A percentile compares a stretch with the other conserved stretches of the same genome.
phyloP scores from a whole-genome alignment of 1,140 invertebrate genomes.

The Calycopis cecrops region DNA sequence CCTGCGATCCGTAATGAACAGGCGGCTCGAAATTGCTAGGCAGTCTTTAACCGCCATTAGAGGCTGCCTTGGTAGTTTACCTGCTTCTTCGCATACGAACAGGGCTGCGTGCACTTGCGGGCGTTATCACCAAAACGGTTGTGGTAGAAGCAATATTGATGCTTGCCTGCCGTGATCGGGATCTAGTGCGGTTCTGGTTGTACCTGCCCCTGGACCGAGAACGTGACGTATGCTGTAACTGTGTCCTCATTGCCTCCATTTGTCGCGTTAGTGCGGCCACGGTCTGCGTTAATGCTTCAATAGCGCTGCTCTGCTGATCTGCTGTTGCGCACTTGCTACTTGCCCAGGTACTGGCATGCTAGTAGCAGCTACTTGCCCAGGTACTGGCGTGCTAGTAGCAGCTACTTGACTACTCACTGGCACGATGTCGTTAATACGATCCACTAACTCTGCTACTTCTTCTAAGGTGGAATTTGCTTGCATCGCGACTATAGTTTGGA shows the following conservation, averaged over 20 bases:
- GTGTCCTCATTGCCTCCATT: background rate
- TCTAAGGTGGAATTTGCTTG: slow-evolving; percentile 13
- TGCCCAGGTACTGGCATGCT: too few relatives aligned
- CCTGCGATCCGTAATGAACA: slow-evolving; percentile 19
- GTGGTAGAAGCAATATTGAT: slow-evolving; percentile 21
- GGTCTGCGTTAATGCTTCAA: slow-evolving; percentile 8
- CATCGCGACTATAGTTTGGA: slow-evolving; percentile 21
- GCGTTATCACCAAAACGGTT: slow-evolving; percentile 17
- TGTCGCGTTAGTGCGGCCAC: slow-evolving; percentile 10
- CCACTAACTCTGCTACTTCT: slow-evolving; percentile 18
- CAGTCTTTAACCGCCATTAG: slow-evolving; percentile 16
- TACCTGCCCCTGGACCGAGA: too few relatives aligned
- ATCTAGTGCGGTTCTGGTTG: background rate
- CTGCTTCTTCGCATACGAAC: slow-evolving; percentile 8
- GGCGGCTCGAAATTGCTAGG: slow-evolving; percentile 15
- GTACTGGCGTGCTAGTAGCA: background rate
- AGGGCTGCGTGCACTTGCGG: slow-evolving; percentile 16
- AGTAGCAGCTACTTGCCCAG: background rate
- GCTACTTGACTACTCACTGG: slow-evolving; percentile 8
- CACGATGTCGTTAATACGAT: slow-evolving; percentile 16
- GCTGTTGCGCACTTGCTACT: too few relatives aligned
- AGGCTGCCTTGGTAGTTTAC: slow-evolving; percentile 18
- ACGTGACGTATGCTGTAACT: slow-evolving; percentile 1
- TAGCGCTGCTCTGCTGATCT: too few relatives aligned
- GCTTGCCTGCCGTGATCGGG: slow-evolving; percentile 11